Evolutionary conservation across 2,113 vertebrate species (phyloP).

Genomic region (Syngnathus floridae): DNA sequence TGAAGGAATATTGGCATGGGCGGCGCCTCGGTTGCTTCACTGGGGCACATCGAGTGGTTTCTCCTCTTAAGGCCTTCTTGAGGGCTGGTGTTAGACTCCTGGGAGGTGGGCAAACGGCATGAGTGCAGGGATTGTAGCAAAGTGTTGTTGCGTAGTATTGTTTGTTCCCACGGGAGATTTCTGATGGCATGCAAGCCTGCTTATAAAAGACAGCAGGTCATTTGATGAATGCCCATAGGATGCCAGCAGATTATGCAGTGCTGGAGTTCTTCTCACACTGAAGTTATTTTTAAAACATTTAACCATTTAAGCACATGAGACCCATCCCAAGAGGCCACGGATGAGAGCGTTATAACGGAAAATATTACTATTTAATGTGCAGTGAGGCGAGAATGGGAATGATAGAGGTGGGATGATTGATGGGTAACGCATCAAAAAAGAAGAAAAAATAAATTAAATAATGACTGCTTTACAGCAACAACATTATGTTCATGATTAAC

Average conservation of each 20-base stretch:
- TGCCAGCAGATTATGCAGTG: conserved; percentile 51
- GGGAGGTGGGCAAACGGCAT: conserved; percentile 1
- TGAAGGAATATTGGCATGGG: conserved; percentile 57
- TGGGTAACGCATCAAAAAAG: conserved; percentile 4
- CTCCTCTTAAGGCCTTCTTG: conserved; percentile 80
- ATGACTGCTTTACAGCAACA: background rate
- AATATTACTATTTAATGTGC: conserved; percentile 45
- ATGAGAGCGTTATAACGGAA: conserved; percentile 46
- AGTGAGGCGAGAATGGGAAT: conserved; percentile 16
- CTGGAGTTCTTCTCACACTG: conserved; percentile 55
- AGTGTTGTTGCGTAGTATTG: conserved; percentile 8
- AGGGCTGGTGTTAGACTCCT: conserved; percentile 69
- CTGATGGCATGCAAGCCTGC: conserved; percentile 15
- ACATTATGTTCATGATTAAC: conserved; percentile 21
- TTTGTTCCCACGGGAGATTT: conserved; percentile 29
- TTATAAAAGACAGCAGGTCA: conserved; percentile 44
- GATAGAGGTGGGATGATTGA: conserved; percentile 1
- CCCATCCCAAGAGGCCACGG: conserved; percentile 56
- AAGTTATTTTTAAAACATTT: conserved; percentile 71
- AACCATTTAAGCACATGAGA: conserved; percentile 58
- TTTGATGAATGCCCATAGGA: conserved; percentile 46
- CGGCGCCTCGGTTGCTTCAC: conserved; percentile 54
- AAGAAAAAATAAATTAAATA: conserved; percentile 18
- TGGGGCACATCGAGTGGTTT: conserved; percentile 70
- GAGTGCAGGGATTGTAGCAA: background rate